Base-by-base conservation (phyloP, 2,113 vertebrate species). In the Pantherophis guttatus region DNA sequence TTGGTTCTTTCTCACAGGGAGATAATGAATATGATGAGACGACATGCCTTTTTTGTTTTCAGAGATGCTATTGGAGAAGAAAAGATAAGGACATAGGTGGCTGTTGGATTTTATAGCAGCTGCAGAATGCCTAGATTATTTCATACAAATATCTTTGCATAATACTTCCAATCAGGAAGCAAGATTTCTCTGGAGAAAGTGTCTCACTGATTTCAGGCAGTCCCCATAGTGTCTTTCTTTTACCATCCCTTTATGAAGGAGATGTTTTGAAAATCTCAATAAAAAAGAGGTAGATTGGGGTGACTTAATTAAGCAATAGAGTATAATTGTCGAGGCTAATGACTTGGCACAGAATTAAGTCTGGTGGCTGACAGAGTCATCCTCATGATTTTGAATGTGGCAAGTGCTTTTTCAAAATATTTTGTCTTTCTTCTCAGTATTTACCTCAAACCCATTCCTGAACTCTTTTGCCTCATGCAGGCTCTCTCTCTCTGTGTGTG, bases 381-480 rank as follows among this genome's bases (percentile, higher is more conserved):
- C 26, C 58, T 44, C 17, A 21, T 44, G 39, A 81, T 44, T 81
- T 81, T 39, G 75, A 81, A 81, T 19, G 17, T 81, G 17, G 75
- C 75, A 81, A 89, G 94, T 93, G 94, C 92, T 94, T 94, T 96
- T 95, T 94, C 95, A 95, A 95, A 95, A 96, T 65, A 57, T 57
- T 94, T 94, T 96, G 95, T 97, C 95, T 95, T 90, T 96, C 95
- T 90, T 92, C 95, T 95, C 94, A 95, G 62, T 91, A 48, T 93
- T 93, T 96, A 86, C 88, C 90, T 94, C 87, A 92, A 87, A 95
- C 95, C 54, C 94, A 89, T 94, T 94, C n/a, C 94, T 91, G 86
- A 97, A 96, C 93, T 88, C 52, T 26, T 48, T 65, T 92, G 93
- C 92, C 94, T 58, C 89, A 0, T 26, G 11, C 88, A 87, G 57